Percentiles rank a stretch among this genome's conserved stretches.
These are phyloP conservation scores for Chrysogorgia sp. DNA, from an alignment of 92 coral and sea anemone genomes.

Conservation along the genomic window DNA sequence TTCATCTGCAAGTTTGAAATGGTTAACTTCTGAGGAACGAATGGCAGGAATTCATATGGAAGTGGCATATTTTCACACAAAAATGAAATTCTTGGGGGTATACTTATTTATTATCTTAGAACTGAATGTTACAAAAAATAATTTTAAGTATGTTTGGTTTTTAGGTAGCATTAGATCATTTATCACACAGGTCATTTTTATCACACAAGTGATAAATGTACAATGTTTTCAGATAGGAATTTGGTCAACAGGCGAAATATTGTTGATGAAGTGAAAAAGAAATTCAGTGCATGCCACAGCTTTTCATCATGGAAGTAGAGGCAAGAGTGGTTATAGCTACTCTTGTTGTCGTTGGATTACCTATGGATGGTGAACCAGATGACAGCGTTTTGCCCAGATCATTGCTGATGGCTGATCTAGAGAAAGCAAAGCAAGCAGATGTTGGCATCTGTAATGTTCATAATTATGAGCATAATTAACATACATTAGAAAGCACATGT, in stretches of 20 bases:
- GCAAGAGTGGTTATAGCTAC: not conserved
- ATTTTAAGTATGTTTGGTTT: not conserved
- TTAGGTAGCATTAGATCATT: not conserved
- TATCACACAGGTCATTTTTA: not conserved
- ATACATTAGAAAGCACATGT: too few species aligned
- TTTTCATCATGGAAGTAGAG: slow-evolving; percentile 6
- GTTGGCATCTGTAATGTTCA: too few species aligned
- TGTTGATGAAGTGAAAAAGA: not conserved
- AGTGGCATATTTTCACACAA: too few species aligned
- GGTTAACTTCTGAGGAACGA: slow-evolving; percentile 49
- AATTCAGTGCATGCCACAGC: not conserved
- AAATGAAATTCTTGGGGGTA: slow-evolving; percentile 31
- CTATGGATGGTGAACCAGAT: not conserved
- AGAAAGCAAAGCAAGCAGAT: not conserved
- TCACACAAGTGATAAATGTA: not conserved
- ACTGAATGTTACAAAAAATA: too few species aligned
- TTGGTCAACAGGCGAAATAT: not conserved
- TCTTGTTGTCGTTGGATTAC: not conserved
- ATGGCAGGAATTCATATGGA: slow-evolving; percentile 57
- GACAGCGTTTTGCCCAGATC: not conserved
- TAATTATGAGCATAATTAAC: too few species aligned
- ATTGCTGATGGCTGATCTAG: not conserved
- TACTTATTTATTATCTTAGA: too few species aligned
- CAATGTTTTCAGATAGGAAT: not conserved
- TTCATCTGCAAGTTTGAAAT: slow-evolving; percentile 51